These are phyloP conservation scores for Oreochromis mossambicus DNA, from an alignment of 2,797 vertebrate species.

Conservation along the genomic window DNA sequence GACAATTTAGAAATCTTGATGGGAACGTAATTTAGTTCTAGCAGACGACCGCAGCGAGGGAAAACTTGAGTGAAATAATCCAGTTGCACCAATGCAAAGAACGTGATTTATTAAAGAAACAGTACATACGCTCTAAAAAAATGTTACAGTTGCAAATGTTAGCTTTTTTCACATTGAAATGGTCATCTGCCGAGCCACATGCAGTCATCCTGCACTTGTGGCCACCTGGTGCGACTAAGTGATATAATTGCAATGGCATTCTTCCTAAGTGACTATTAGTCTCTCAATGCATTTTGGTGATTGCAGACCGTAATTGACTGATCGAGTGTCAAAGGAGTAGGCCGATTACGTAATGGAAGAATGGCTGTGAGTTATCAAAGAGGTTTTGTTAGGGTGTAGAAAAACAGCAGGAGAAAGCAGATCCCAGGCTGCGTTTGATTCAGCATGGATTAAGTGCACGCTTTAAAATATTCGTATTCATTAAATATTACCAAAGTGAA, in stretches of 20 bases:
- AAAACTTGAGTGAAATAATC: slow-evolving; percentile 18
- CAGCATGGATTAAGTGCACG: slow-evolving; percentile 29
- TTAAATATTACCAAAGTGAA: background rate
- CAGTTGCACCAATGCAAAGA: slow-evolving; percentile 14
- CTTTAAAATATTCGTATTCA: slow-evolving; percentile 14
- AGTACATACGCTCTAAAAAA: background rate
- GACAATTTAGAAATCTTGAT: background rate
- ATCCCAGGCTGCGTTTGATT: slow-evolving; percentile 20
- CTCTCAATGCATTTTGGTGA: slow-evolving; percentile 71
- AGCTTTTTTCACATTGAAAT: slow-evolving; percentile 13
- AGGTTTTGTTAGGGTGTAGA: slow-evolving; percentile 65
- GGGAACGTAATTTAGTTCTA: background rate
- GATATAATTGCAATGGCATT: slow-evolving; percentile 72
- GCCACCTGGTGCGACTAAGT: slow-evolving; percentile 71
- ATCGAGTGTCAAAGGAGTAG: slow-evolving; percentile 72
- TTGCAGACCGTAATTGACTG: slow-evolving; percentile 75
- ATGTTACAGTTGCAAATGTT: background rate
- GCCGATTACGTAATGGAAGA: slow-evolving; percentile 71
- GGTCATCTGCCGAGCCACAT: slow-evolving; percentile 16
- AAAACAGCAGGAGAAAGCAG: slow-evolving; percentile 49
- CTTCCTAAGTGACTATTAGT: slow-evolving; percentile 72
- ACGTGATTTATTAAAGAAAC: slow-evolving; percentile 32
- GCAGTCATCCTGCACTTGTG: slow-evolving; percentile 34
- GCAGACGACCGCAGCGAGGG: slow-evolving; percentile 32
- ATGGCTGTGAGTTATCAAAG: slow-evolving; percentile 71